Evolutionary conservation across 2,888 invertebrate species (phyloP).

Genomic region (Pristionchus mayeri): DNA sequence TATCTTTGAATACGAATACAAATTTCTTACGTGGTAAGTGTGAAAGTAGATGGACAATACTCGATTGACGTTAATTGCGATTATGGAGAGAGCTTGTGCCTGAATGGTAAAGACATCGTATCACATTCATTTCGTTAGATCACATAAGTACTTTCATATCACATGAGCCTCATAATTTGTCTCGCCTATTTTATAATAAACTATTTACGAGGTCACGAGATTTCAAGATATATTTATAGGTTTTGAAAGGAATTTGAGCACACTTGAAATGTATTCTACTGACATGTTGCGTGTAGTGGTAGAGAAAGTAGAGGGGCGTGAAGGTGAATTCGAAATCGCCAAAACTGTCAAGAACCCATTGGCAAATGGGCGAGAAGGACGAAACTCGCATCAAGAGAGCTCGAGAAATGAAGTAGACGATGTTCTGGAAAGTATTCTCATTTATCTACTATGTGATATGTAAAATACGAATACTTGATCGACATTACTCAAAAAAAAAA

Average conservation of each 20-base stretch:
- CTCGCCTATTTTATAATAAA: too few species aligned
- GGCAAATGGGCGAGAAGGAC: conserved; percentile 28
- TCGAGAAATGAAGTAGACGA: conserved; percentile 39
- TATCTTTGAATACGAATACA: background rate
- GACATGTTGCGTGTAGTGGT: conserved; percentile 45
- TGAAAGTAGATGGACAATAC: conserved; percentile 12
- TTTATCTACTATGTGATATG: too few species aligned
- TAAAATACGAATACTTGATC: too few species aligned
- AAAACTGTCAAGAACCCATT: conserved; percentile 40
- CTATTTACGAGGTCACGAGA: too few species aligned
- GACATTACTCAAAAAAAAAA: too few species aligned
- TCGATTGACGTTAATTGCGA: conserved; percentile 46
- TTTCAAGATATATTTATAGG: too few species aligned
- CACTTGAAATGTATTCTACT: background rate
- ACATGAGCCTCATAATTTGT: too few species aligned
- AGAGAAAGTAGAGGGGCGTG: conserved; percentile 25
- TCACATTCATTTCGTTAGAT: too few species aligned
- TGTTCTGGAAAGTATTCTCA: background rate
- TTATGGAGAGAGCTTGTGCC: conserved; percentile 44
- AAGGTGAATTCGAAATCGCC: background rate
- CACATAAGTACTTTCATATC: too few species aligned
- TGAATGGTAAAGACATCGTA: too few species aligned
- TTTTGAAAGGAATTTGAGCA: background rate
- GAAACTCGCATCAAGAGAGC: conserved; percentile 27
- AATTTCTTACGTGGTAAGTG: background rate